Evolutionary conservation across 2,888 invertebrate species (phyloP).

Genomic region (Axea sp.): DNA sequence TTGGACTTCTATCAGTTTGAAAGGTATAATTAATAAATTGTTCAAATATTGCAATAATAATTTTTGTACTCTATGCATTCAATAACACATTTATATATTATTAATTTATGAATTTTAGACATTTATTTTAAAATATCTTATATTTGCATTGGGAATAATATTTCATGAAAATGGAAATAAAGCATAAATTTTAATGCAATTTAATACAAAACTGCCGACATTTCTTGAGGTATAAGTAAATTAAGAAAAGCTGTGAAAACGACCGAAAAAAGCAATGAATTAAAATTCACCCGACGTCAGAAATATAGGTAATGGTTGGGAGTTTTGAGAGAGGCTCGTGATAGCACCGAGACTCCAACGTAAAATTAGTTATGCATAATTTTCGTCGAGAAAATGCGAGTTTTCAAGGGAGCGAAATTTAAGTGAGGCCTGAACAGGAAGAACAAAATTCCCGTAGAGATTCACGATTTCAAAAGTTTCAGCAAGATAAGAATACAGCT

Average conservation of each 20-base stretch:
- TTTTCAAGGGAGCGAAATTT: conserved; percentile 31
- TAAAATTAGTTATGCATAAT: conserved; percentile 63
- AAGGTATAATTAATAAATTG: too few species aligned
- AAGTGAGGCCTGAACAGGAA: conserved; percentile 33
- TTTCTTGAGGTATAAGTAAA: too few species aligned
- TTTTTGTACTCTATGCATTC: too few species aligned
- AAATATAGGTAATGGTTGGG: conserved; percentile 39
- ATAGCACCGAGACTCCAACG: conserved; percentile 41
- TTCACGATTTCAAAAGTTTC: conserved; percentile 53
- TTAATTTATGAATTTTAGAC: too few species aligned
- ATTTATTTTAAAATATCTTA: too few species aligned
- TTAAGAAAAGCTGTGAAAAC: conserved; percentile 17
- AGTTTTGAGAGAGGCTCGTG: conserved; percentile 29
- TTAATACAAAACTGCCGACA: too few species aligned
- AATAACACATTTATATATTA: too few species aligned
- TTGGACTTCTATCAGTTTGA: too few species aligned
- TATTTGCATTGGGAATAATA: too few species aligned
- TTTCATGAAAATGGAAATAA: too few species aligned
- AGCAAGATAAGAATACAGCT: conserved; percentile 49
- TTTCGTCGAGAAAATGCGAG: conserved; percentile 55
- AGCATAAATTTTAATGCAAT: too few species aligned
- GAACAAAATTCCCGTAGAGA: conserved; percentile 41
- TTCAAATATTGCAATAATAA: too few species aligned
- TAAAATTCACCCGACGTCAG: conserved; percentile 45
- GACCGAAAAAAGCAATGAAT: conserved; percentile 29